Conservation (phyloP, 2,888 invertebrate genomes). For the Teinopalpus imperialis region DNA sequence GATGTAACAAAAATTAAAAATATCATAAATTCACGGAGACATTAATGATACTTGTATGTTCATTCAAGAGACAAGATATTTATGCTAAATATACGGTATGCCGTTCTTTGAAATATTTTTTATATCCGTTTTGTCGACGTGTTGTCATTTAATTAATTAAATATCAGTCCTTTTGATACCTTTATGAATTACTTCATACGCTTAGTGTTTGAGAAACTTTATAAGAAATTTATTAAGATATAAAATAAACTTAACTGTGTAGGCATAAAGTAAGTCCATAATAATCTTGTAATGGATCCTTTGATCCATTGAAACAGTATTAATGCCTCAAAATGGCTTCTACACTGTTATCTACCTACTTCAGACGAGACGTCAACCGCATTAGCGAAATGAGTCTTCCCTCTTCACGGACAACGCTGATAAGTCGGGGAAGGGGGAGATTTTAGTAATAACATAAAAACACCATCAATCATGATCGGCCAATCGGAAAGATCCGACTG, state of each 20-base stretch:
- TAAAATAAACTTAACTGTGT: background rate
- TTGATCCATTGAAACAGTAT: constrained; percentile 36
- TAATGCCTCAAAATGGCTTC: constrained; percentile 36
- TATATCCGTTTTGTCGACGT: too few species aligned
- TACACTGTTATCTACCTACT: constrained; percentile 56
- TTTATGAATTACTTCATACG: background rate
- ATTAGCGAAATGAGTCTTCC: constrained; percentile 59
- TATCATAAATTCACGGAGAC: too few species aligned
- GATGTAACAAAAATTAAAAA: too few species aligned
- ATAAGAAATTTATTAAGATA: too few species aligned
- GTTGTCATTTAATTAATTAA: too few species aligned
- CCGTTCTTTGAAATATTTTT: too few species aligned
- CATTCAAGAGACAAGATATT: too few species aligned
- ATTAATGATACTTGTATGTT: too few species aligned
- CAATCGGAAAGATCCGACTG: constrained; percentile 42
- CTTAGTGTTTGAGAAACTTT: background rate
- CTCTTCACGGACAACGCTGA: constrained; percentile 34
- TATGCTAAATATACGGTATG: too few species aligned
- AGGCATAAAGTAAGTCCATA: constrained; percentile 26
- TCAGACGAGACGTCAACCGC: constrained; percentile 51
- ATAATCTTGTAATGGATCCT: constrained; percentile 35
- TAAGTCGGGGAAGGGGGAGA: constrained; percentile 38
- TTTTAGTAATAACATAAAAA: constrained; percentile 54
- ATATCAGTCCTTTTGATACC: too few species aligned
- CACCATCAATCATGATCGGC: constrained; percentile 70